Conservation (phyloP, 2,888 invertebrate genomes). For the Idaea biselata region DNA sequence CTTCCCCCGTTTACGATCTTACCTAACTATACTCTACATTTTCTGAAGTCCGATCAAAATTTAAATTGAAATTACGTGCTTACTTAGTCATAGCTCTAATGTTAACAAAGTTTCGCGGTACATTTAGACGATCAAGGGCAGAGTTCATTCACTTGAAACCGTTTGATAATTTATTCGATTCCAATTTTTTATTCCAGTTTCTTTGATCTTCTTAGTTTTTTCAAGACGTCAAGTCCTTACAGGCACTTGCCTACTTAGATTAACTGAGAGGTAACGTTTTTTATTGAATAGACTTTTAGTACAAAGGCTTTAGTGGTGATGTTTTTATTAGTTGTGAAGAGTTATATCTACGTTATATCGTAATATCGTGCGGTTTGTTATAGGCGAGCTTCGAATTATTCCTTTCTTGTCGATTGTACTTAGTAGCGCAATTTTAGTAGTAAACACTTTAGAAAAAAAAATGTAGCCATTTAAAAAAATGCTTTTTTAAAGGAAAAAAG, state of each 20-base stretch:
- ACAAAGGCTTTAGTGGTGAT: background rate
- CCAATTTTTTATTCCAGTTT: slow-evolving; percentile 1
- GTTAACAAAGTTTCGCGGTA: background rate
- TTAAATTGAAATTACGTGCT: background rate
- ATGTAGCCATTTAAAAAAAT: too few species aligned
- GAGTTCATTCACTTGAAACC: background rate
- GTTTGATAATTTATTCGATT: background rate
- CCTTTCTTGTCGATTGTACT: too few species aligned
- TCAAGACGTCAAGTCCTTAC: background rate
- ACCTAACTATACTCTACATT: too few species aligned
- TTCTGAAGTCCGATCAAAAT: too few species aligned
- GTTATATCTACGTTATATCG: background rate
- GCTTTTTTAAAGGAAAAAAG: too few species aligned
- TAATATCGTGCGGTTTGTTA: too few species aligned
- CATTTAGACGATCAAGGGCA: background rate
- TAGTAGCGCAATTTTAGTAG: too few species aligned
- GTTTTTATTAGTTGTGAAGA: background rate
- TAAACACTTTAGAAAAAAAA: too few species aligned
- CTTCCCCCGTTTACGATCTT: too few species aligned
- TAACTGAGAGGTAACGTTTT: background rate
- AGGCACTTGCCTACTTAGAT: background rate
- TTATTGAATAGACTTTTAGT: background rate
- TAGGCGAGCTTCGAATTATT: too few species aligned
- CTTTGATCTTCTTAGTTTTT: background rate
- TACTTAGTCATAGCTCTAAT: background rate